Evolutionary conservation across 2,113 vertebrate species (phyloP).

Genomic region (Paratilapia polleni): DNA sequence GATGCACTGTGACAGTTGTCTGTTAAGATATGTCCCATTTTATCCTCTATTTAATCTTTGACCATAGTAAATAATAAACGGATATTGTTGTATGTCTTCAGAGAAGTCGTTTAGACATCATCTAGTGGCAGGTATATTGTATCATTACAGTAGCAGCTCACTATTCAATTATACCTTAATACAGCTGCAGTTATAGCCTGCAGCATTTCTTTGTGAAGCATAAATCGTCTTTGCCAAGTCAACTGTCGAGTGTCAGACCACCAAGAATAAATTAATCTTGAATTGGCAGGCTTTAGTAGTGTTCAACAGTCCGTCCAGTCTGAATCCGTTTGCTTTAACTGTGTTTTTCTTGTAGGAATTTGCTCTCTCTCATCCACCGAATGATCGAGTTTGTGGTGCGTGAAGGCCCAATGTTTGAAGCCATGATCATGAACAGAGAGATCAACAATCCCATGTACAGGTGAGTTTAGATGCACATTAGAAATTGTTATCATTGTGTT

Average conservation of each 20-base stretch:
- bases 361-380: slow-evolving; percentile 99
- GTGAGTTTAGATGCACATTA: slow-evolving; percentile 64
- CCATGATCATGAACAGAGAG: slow-evolving; percentile 99
- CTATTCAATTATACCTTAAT: neutral
- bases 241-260: slow-evolving; percentile 16
- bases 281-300: slow-evolving; percentile 48
- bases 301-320: slow-evolving; percentile 71
- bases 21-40: neutral
- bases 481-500: fast-evolving
- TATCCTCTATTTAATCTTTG: neutral
- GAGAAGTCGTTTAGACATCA: neutral
- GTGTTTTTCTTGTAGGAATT: slow-evolving; percentile 99
- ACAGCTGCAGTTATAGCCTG: neutral
- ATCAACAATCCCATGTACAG: slow-evolving; percentile 99
- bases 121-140: neutral
- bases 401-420: slow-evolving; percentile 99
- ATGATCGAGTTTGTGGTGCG: slow-evolving; percentile 99
- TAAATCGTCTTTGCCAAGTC: neutral
- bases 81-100: neutral
- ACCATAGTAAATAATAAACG: neutral
- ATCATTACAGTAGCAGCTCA: neutral
- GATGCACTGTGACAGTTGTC: slow-evolving; percentile 29
- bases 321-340: slow-evolving; percentile 99
- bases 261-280: slow-evolving; percentile 52
- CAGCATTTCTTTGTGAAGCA: neutral